Conservation (phyloP, 2,888 invertebrate genomes). For the Caenorhabditis sp. region DNA sequence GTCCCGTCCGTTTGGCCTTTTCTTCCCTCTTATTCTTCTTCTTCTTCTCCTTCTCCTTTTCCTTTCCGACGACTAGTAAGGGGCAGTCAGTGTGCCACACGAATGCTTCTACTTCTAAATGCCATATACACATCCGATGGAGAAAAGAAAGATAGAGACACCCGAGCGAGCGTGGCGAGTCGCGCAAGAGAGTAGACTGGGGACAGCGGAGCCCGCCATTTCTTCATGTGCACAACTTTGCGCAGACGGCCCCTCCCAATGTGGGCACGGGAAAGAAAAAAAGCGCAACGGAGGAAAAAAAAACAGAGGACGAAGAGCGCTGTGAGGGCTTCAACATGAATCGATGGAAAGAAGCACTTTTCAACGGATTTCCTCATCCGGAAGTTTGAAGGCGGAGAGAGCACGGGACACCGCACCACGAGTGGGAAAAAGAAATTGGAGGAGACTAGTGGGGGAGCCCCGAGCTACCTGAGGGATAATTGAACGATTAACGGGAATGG, state of each 20-base stretch:
- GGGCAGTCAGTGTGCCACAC: constrained; percentile 35
- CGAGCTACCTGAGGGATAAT: constrained; percentile 11
- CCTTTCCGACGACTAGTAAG: constrained; percentile 7
- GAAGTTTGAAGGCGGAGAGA: constrained; percentile 8
- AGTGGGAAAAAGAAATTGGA: constrained; percentile 16
- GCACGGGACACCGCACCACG: neutral
- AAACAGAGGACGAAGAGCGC: constrained; percentile 31
- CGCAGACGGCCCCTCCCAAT: constrained; percentile 49
- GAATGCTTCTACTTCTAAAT: constrained; percentile 55
- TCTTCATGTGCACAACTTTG: constrained; percentile 51
- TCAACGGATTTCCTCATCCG: constrained; percentile 41
- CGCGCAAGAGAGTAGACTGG: constrained; percentile 22
- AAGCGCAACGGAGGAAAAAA: constrained; percentile 29
- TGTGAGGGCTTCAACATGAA: constrained; percentile 19
- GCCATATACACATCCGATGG: constrained; percentile 52
- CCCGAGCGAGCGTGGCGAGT: constrained; percentile 3
- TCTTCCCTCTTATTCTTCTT: constrained; percentile 10
- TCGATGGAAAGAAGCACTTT: constrained; percentile 39
- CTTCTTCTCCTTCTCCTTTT: constrained; percentile 16
- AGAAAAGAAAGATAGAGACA: constrained; percentile 51
- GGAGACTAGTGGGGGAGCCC: neutral
- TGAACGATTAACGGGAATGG: neutral
- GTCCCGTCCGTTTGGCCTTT: constrained; percentile 16
- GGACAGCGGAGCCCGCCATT: constrained; percentile 36
- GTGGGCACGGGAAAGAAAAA: constrained; percentile 28